Base-by-base conservation (phyloP, 2,888 invertebrate species). In the Drosophila demipolita region DNA sequence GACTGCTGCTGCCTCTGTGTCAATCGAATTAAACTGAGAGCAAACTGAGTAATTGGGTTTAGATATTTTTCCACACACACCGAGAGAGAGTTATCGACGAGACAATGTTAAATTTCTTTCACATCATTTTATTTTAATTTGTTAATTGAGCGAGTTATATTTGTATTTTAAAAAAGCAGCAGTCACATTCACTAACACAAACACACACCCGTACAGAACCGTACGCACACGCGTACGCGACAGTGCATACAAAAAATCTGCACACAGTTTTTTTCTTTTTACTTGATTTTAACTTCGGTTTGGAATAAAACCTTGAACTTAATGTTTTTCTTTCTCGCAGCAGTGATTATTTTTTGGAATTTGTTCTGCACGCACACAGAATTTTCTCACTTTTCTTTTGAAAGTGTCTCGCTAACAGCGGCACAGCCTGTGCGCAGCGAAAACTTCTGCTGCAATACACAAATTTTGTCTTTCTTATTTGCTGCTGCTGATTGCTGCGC, bases 41-140 rank as follows among this genome's bases (percentile, higher is more conserved):
- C 81, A 83, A 84, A 81, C 81, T 86, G 86, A 89, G 84, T 82
- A 91, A 91, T 88, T 91, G 85, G 90, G 90, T 89, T 91, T 91
- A 90, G 90, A 91, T 89, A 90, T 83, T 90, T 91, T 91, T 90
- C 80, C 61, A 77, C 77, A 85, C 87, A 87, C 89, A 85, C 78
- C 76, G 80, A 45, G 23, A 23, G 23, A 40, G 42, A 23, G 23
- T 45, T 45, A 45, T 45, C 45, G 45, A 45, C 45, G 45, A 82
- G 81, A 82, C 81, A 89, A 83, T 75, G 86, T 80, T 78, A 54
- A 59, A 72, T 80, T 60, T 78, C 38, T 55, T 75, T 74, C 69
- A 79, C 71, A 73, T 77, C 70, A 63, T 79, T 64, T 66, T 71
- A 70, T 80, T 67, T 73, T 75, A 80, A 80, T 80, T 75, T 48